Evolutionary conservation across 92 coral and sea anemone genomes (phyloP).

Genomic region (Phenganax marumi): DNA sequence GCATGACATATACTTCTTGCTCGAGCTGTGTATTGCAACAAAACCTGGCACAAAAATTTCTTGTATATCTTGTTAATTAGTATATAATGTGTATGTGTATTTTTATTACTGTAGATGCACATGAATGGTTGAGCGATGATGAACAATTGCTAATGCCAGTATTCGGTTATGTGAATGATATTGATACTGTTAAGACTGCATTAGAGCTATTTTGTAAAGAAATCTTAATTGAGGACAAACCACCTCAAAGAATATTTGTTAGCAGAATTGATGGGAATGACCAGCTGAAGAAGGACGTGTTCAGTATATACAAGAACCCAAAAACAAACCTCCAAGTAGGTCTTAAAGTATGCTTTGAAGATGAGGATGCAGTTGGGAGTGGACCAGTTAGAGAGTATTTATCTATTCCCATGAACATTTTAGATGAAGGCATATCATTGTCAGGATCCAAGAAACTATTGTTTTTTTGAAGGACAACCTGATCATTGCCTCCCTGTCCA

Average conservation of each 20-base stretch:
- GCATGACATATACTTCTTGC: too few species aligned
- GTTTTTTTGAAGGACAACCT: constrained; percentile 7
- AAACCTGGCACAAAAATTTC: too few species aligned
- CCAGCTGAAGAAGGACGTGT: neutral
- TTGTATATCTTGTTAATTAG: too few species aligned
- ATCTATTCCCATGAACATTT: neutral
- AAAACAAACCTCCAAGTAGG: constrained; percentile 10
- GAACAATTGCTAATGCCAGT: neutral
- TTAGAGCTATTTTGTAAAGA: neutral
- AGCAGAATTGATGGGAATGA: constrained; percentile 17
- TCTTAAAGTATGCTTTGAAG: constrained; percentile 14
- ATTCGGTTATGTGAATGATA: neutral
- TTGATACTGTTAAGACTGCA: neutral
- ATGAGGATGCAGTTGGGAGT: constrained; percentile 17
- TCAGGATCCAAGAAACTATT: constrained; percentile 5
- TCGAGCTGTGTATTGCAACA: neutral
- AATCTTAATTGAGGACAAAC: neutral
- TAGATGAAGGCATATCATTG: neutral
- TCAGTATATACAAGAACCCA: constrained; percentile 7
- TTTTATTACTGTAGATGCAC: neutral
- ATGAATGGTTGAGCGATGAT: neutral
- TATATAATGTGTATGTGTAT: neutral
- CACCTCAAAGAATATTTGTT: neutral
- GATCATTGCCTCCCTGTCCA: constrained; percentile 18
- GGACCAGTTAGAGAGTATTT: constrained; percentile 13